Base-by-base conservation (phyloP, 2,113 vertebrate genomes). In the Synodontis membranacea region DNA sequence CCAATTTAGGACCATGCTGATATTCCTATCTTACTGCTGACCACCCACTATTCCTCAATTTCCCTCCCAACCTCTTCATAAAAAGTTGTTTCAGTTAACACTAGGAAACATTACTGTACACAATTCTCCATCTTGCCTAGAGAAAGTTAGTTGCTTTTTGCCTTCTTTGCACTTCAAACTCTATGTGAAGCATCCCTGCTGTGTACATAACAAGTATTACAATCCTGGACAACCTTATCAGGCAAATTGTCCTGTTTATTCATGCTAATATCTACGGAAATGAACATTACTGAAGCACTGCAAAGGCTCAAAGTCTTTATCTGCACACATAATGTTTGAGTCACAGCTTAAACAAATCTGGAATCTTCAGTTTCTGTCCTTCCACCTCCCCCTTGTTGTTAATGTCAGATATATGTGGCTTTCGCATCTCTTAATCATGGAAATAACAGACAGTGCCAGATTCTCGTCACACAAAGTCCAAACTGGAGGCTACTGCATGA, bases 351-450 rank as follows among this genome's bases (percentile, higher is more conserved):
- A 75, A 84, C 64, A 84, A 84, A 84, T 84, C 76, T 85, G 87
- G 62, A 80, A 70, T 72, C 80, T 84, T 79, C 52, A 60, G 50
- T 84, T 84, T 83, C 72, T 84, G 60, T 80, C 48, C 34, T 80
- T 68, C 76, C 80, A 82, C 86, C 86, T 86, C 80, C 86, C 70
- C 80, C 80, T 76, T 82, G 80, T 82, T 82, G 66, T 80, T 80
- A 88, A 88, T 84, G 87, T 85, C 87, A 88, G 76, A 82, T 82
- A 88, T 88, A 42, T 82, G 78, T 82, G 34, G 68, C 54, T 85
- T 48, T 88, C 44, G 11, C 83, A 85, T 79, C 83, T 88, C 83
- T 85, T 80, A 88, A 88, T 85, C 86, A 88, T 42, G 60, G 19
- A 60, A 75, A 82, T 56, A 83, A 74, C 52, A 56, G 54, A 31